Conservation (phyloP, 2,113 vertebrate species). For the Amblyopsis rosae region DNA sequence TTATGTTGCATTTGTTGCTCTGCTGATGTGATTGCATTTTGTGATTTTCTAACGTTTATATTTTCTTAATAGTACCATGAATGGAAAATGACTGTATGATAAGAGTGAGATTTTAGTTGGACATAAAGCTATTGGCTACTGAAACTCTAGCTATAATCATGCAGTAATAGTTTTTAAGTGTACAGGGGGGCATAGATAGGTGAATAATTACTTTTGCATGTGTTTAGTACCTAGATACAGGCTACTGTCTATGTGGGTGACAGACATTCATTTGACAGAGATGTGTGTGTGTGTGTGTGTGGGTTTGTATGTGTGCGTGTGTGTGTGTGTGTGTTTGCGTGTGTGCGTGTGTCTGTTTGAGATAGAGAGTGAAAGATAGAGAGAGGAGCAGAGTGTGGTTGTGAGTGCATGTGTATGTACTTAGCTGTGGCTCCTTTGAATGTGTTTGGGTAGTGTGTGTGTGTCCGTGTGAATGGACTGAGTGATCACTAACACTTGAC, state of each 20-base stretch:
- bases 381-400: too few relatives aligned
- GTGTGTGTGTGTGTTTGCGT: conserved; percentile 18
- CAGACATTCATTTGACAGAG: conserved; percentile 52
- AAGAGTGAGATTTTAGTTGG: too few relatives aligned
- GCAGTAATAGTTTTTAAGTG: conserved; percentile 18
- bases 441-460: neutral
- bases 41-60: too few relatives aligned
- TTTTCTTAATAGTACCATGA: too few relatives aligned
- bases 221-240: conserved; percentile 54
- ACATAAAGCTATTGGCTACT: neutral
- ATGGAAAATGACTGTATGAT: too few relatives aligned
- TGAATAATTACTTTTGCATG: conserved; percentile 31
- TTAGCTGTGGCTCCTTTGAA: neutral
- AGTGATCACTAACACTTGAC: conserved; percentile 43
- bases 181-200: conserved; percentile 22
- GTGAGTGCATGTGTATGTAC: neutral
- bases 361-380: neutral
- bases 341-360: conserved; percentile 20
- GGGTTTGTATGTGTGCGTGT: neutral
- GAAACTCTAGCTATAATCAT: neutral
- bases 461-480: conserved; percentile 30
- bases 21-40: too few relatives aligned
- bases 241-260: conserved; percentile 51
- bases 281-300: conserved; percentile 26
- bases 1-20: too few relatives aligned